Base-by-base conservation (phyloP, 2,797 vertebrate genomes). In the Hippoglossus hippoglossus region DNA sequence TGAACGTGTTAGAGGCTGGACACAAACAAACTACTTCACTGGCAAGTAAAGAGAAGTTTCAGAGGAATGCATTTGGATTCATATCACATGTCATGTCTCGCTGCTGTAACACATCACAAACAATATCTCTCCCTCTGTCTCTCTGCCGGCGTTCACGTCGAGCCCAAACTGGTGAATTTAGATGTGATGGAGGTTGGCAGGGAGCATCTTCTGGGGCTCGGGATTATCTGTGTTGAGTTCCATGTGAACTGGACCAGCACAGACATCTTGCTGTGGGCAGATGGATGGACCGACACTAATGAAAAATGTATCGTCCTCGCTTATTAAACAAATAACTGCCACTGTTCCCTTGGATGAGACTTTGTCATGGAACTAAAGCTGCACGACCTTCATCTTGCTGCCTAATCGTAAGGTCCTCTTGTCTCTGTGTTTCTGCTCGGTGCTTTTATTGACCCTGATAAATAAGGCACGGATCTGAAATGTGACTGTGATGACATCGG, bases 1-100 rank as follows among this genome's bases (percentile, higher is more conserved):
- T 89, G 51, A 83, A 75, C 75, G 61, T 71, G 63, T 71, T 67
- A 16, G 49, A 66, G 47, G 49, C 64, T 64, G 61, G 71, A 80
- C 61, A 39, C 58, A 67, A 72, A 67, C 24, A 41, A 44, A 76
- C 28, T n/a, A 39, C 36, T 75, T 79, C 59, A 60, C 50, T 31
- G 9, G 6, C 13, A 41, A 51, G 13, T 24, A 39, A 46, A 61
- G 24, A 5, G 31, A 51, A 25, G 19, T 4, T 47, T 66, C 62
- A 13, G 39, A n/a, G 22, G 1, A 47, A 61, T 56, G 61, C 41
- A 21, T 18, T 12, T 36, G 15, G 36, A 52, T 67, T 24, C 8
- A 25, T 46, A 52, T 66, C 46, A 44, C 11, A 41, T 39, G 46
- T 8, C 46, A n/a, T 73, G 9, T 39, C 11, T 66, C 34, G 9